Evolutionary conservation across 2,797 vertebrate species (phyloP), one percentile per base, ranked within the genome.

Genomic region (Echiichthys vipera): DNA sequence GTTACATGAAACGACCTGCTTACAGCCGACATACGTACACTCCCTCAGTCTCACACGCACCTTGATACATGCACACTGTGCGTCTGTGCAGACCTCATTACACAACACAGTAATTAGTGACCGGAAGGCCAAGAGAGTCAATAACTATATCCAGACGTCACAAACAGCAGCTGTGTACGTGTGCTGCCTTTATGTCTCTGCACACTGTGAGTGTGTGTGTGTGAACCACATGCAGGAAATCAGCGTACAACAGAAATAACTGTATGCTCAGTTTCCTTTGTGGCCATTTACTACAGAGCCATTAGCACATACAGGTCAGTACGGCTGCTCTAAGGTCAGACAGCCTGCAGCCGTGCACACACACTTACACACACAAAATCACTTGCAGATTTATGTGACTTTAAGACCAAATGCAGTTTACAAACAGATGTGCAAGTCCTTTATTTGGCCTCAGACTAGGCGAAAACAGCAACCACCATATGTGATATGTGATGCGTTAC

Each of bases 61-160:
- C 27, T 78, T 46, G 20, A 72, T 63, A 46, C 75, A 72, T 63
- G 42, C 75, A 71, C 37, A 34, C n/a, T 40, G 25, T 22, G 63
- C 77, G 65, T 65, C 61, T 32, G 73, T 57, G 22, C 65, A 78
- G 73, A 56, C 65, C 66, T 89, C 76, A 65, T 85, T 89, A 84
- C 47, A 69, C 50, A 70, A 54, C 57, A 50, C 43, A 47, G 65
- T 81, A 83, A 85, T 91, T 80, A 84, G 51, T 82, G 78, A 84
- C 81, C 49, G 63, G 42, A 84, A 75, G 72, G 40, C 51, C 25
- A 15, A 77, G 64, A 81, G 61, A 81, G 71, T 51, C 71, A 72
- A 37, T 85, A 84, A 87, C 49, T 74, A 55, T n/a, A 65, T 57
- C 78, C 84, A 88, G 84, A 82, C 62, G 24, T 64, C 67, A 57